Base-by-base conservation (phyloP, 1,140 invertebrate genomes). In the Cydia fagiglandana region DNA sequence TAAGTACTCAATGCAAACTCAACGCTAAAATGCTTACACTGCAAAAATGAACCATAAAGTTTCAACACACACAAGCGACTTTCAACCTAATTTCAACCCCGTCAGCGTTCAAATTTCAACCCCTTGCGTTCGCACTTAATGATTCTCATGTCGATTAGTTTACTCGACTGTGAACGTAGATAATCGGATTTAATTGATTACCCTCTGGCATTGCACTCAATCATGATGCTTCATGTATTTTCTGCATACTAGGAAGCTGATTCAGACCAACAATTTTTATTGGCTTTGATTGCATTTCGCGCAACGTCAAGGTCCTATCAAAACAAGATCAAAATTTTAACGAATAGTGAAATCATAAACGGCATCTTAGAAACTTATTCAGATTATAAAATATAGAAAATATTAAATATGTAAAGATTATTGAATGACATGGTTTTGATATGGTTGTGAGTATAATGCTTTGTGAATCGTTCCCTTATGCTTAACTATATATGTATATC, bases 181-280 rank as follows among this genome's bases (percentile, higher is more conserved):
- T 61, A 61, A 61, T 61, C 56, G 7, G 20, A 61, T 61, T 61
- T 61, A 61, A 61, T 61, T 61, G 56, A 61, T 61, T 61, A 61
- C 20, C 17, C 56, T 24, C 9, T 61, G 20, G 20, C 56, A 17
- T 56, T 61, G 56, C 56, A 61, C 20, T 61, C 56, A 24, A 24
- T 61, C 56, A 61, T 56, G 15, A 61, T 24, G 56, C 17, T 10
- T 24, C 20, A 61, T 61, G n/a, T 61, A 24, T 61, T 61, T 61
- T 61, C 56, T 61, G 56, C 56, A 61, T 17, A 4, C 45, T 47
- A 47, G 45, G 13, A 15, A 47, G 13, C 45, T 12, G 13, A 4
- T 47, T 47, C 13, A 0, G 13, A 15, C 2, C 4, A 47, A 4
- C 13, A 34, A 6, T 34, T 34, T 34, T 34, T 34, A 34, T 34